Evolutionary conservation across 2,113 vertebrate species (phyloP), one percentile per base, ranked within the genome.

Genomic region (Caretta caretta): DNA sequence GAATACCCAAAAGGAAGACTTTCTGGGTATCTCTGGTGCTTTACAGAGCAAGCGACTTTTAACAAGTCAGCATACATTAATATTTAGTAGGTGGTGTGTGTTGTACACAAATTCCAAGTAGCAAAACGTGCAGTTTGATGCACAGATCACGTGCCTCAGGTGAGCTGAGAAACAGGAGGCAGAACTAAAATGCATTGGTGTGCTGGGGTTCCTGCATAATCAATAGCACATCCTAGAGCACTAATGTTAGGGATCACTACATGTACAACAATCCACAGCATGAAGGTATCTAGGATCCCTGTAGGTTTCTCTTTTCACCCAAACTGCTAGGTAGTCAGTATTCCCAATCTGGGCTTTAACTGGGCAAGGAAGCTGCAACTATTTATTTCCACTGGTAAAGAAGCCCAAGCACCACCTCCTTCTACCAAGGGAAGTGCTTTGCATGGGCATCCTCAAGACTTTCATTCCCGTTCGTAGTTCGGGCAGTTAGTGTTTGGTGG

Each of bases 251-350:
- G 22, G 20, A 95, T 79, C 56, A 84, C 4, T 4, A 42, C 1
- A 9, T 7, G 1, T 42, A 0, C 13, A 90, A 0, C 13, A 90
- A 83, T 6, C 31, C 3, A 69, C 6, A 42, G 2, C 56, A 50
- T 93, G 42, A 59, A 86, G 91, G 10, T 53, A 69, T 69, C n/a
- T 20, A 22, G 65, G 62, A 65, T 35, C 35, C 62, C 31, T 35
- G 16, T 38, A 72, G 19, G 65, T 22, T 4, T 69, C 4, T 38
- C 49, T 78, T 90, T 90, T 82, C 62, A 93, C 2, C 19, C 57
- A 90, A 90, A 89, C 1, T 7, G 49, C 57, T 82, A 75, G 24
- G 56, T 29, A 87, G 53, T 78, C 13, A 84, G 14, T 4, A 10
- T 38, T 90, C 46, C 81, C 8, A 5, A 84, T 6, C 19, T 8